Conservation (phyloP, 2,888 invertebrate species). For the Portevinia maculata region DNA sequence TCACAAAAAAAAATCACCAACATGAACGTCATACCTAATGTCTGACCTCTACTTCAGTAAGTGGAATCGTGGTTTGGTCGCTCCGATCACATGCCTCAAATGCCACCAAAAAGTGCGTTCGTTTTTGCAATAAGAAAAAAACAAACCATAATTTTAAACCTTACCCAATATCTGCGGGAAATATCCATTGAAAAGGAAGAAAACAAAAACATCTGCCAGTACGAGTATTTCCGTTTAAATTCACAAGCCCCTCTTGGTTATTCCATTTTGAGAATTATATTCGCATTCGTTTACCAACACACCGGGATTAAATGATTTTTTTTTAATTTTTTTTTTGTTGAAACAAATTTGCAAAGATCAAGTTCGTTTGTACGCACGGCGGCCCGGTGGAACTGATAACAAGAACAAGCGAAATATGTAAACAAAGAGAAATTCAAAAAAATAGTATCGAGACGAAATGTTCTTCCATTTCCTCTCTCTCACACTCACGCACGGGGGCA, state of each 20-base stretch:
- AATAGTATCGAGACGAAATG: not conserved
- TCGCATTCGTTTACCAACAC: slow-evolving; percentile 27
- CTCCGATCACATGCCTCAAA: slow-evolving; percentile 26
- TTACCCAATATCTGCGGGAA: slow-evolving; percentile 61
- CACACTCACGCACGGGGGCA: slow-evolving; percentile 27
- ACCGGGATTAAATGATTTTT: slow-evolving; percentile 4
- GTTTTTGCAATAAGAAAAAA: slow-evolving; percentile 9
- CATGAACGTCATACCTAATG: slow-evolving; percentile 22
- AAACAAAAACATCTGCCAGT: slow-evolving; percentile 44
- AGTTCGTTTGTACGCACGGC: slow-evolving; percentile 42
- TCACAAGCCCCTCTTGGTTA: slow-evolving; percentile 30
- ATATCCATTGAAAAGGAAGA: slow-evolving; percentile 51
- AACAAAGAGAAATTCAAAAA: slow-evolving; percentile 50
- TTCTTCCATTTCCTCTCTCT: slow-evolving; percentile 39
- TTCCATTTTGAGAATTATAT: slow-evolving; percentile 32
- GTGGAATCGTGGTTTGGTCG: no score
- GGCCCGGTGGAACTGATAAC: slow-evolving; percentile 57
- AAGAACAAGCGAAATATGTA: slow-evolving; percentile 56
- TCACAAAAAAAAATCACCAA: not conserved
- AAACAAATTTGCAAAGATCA: slow-evolving; percentile 49
- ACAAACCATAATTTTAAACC: slow-evolving; percentile 29
- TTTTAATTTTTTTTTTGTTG: not conserved
- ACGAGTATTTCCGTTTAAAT: slow-evolving; percentile 2
- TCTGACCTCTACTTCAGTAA: slow-evolving; percentile 30
- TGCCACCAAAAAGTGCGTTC: slow-evolving; percentile 44